Evolutionary conservation across 2,113 vertebrate genomes (phyloP).

Genomic region (Tetrax tetrax): DNA sequence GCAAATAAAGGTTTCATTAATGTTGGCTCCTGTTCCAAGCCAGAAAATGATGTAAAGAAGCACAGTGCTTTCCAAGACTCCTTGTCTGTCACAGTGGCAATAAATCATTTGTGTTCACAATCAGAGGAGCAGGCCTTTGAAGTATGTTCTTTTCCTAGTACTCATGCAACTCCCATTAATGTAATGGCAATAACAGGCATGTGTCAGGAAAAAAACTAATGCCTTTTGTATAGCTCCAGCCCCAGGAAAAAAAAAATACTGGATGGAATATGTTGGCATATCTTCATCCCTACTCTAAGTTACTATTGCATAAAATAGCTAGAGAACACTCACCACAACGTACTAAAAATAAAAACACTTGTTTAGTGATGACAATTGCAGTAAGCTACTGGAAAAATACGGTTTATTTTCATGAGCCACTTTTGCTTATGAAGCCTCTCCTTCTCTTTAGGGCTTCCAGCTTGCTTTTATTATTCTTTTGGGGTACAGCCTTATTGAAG

Average conservation of each 20-base stretch:
- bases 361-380: not conserved
- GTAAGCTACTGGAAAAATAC: not conserved
- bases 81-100: constrained; percentile 6
- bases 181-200: not conserved
- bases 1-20: not conserved
- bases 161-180: not conserved
- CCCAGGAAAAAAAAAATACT: not conserved
- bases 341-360: constrained; percentile 24
- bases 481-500: not conserved
- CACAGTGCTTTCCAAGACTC: not conserved
- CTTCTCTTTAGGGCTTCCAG: not conserved
- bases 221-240: not conserved
- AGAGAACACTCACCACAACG: not conserved
- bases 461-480: not conserved
- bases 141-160: not conserved
- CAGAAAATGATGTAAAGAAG: not conserved
- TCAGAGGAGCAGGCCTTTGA: not conserved
- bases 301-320: not conserved
- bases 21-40: not conserved
- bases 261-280: not conserved
- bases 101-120: constrained; percentile 17
- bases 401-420: not conserved
- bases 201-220: not conserved
- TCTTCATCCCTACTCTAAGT: not conserved
- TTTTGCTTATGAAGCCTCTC: not conserved